These are phyloP conservation scores for Euplexia lucipara DNA, from an alignment of 2,888 invertebrate genomes.

Conservation along the genomic window DNA sequence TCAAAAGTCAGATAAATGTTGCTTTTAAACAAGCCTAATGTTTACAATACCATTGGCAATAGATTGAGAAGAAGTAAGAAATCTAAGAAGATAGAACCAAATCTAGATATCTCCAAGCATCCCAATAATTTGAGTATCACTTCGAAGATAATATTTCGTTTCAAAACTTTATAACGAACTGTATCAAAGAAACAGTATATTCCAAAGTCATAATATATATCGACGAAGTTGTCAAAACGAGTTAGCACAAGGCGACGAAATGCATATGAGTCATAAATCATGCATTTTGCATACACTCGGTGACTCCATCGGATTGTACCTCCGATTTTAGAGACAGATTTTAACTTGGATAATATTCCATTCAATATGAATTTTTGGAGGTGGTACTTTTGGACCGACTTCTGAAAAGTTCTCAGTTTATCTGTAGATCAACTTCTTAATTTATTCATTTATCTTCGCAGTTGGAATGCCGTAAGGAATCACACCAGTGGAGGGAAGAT, in stretches of 20 bases:
- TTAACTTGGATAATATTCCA: slow-evolving; percentile 65
- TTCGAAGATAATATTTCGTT: slow-evolving; percentile 3
- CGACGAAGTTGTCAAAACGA: slow-evolving; percentile 55
- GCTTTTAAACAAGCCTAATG: too few species aligned
- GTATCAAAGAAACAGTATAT: slow-evolving; percentile 42
- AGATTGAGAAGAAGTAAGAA: too few species aligned
- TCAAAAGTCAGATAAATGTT: too few species aligned
- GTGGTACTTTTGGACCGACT: slow-evolving; percentile 33
- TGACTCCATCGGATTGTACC: slow-evolving; percentile 77
- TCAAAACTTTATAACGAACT: slow-evolving; percentile 37
- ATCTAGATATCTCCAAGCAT: background rate
- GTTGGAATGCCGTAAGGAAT: too few species aligned
- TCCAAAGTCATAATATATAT: slow-evolving; percentile 30
- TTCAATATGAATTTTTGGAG: slow-evolving; percentile 45
- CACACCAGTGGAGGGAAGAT: too few species aligned
- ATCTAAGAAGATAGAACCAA: too few species aligned
- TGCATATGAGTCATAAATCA: slow-evolving; percentile 83
- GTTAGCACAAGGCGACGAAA: slow-evolving; percentile 71
- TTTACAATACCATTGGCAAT: too few species aligned
- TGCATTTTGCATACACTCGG: slow-evolving; percentile 80
- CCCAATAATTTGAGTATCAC: background rate
- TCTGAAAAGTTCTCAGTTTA: too few species aligned
- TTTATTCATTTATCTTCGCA: too few species aligned
- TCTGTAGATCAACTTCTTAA: too few species aligned
- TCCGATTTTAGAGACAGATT: slow-evolving; percentile 80